Evolutionary conservation across 2,113 vertebrate genomes (phyloP).

Genomic region (Colossoma macropomum): DNA sequence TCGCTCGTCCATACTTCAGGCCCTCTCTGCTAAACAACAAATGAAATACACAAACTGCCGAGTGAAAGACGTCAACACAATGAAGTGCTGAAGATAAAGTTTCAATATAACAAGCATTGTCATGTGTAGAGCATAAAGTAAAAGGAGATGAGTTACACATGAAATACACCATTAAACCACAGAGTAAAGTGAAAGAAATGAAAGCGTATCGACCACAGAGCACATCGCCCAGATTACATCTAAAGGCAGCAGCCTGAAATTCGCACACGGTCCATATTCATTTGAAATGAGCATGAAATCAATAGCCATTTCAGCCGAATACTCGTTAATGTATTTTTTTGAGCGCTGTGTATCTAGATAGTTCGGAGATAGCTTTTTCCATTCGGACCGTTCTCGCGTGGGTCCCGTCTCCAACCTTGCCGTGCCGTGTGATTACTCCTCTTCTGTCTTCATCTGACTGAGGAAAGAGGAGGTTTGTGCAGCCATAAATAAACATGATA

Average conservation of each 20-base stretch:
- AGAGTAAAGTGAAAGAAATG: conserved; percentile 5
- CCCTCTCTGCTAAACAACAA: neutral
- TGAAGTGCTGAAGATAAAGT: neutral
- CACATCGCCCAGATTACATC: neutral
- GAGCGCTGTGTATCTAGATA: neutral
- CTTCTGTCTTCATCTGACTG: neutral
- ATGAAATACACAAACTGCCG: neutral
- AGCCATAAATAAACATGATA: neutral
- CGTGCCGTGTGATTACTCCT: neutral
- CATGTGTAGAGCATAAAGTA: neutral
- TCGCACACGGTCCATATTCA: neutral
- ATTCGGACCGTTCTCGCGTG: neutral
- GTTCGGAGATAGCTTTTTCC: neutral
- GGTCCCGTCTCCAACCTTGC: too few species aligned
- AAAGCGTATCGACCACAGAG: neutral
- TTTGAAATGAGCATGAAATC: conserved; percentile 21
- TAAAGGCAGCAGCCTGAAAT: neutral
- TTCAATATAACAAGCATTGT: neutral
- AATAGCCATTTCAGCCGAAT: conserved; percentile 3
- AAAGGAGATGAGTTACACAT: neutral
- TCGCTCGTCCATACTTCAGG: too few species aligned
- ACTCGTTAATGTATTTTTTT: conserved; percentile 7
- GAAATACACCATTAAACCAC: neutral
- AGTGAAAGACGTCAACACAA: neutral
- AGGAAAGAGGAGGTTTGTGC: neutral